Base-by-base conservation (phyloP, 2,888 invertebrate genomes). In the Orthonychiurus folsomi region DNA sequence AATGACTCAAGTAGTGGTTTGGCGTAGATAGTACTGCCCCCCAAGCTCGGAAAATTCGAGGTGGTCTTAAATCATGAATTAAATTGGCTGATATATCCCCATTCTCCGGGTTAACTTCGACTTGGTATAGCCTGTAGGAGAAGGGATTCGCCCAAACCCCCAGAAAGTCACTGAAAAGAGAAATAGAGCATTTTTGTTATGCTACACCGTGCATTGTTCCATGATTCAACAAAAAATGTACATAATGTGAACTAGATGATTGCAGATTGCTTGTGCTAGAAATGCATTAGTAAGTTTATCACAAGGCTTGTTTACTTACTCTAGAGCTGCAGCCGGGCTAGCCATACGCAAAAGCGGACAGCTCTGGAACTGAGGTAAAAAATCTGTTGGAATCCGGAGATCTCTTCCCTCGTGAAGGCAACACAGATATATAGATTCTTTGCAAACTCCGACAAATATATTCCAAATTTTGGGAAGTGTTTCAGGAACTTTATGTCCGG, bases 111-210 rank as follows among this genome's bases (percentile, higher is more conserved):
- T 52, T 20, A 5, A 52, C 52, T 3, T 52, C 3, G 20, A 52
- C n/a, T 21, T 3, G 5, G n/a, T 52, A n/a, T 21, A 52, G n/a
- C 23, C n/a, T 5, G 23, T 20, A 20, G 3, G 52, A 20, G 5
- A 5, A n/a, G 23, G 52, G 52, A 52, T n/a, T 5, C n/a, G 52
- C n/a, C 52, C 52, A 52, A 21, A 52, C n/a, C n/a, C 52, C 52
- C 9, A 52, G 3, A 5, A 12, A 5, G n/a, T 52, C n/a, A 9
- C 52, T 52, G 52, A n/a, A 52, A 52, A 20, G 3, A n/a, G 3
- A 52, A 52, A 37, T 37, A 37, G 37, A n/a, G n/a, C n/a, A n/a
- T n/a, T n/a, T n/a, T n/a, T n/a, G n/a, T n/a, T 37, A 37, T 37
- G 15, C 15, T 37, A 37, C 9, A 37, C 37, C 37, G 15, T 37